phyloP scores from a whole-genome alignment of 2,888 invertebrate genomes.

The Gnatocerus cornutus region DNA sequence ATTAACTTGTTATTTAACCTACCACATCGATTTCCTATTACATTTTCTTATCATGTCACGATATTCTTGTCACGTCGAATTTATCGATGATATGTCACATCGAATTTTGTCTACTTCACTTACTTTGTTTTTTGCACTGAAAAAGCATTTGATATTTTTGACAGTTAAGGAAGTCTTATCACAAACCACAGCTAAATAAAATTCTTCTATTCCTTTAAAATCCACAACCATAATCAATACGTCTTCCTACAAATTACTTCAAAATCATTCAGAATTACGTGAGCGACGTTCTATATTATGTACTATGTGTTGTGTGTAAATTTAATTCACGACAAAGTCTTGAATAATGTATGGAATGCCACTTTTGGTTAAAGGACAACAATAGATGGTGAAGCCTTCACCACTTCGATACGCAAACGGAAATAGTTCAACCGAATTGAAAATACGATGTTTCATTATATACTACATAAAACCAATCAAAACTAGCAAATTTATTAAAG shows the following conservation, averaged over 20 bases:
- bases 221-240: background rate
- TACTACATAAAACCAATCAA: too few species aligned
- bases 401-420: too few species aligned
- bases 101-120: conserved; percentile 50
- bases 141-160: conserved; percentile 42
- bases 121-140: conserved; percentile 43
- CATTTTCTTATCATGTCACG: conserved; percentile 32
- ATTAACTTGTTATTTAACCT: conserved; percentile 30
- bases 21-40: conserved; percentile 33
- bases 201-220: background rate
- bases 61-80: conserved; percentile 50
- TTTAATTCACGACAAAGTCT: background rate
- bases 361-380: background rate
- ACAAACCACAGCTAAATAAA: conserved; percentile 1
- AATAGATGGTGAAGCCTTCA: too few species aligned
- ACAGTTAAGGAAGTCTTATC: conserved; percentile 39
- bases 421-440: too few species aligned
- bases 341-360: conserved; percentile 8
- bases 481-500: too few species aligned
- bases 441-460: too few species aligned
- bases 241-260: conserved; percentile 3
- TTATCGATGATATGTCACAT: conserved; percentile 51
- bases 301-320: background rate
- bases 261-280: background rate
- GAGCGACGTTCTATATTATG: background rate